A percentile compares a stretch with the other conserved stretches of the same genome.
These are phyloP conservation scores for Drosophila murphyi DNA, from an alignment of 1,140 invertebrate species.

Conservation along the genomic window DNA sequence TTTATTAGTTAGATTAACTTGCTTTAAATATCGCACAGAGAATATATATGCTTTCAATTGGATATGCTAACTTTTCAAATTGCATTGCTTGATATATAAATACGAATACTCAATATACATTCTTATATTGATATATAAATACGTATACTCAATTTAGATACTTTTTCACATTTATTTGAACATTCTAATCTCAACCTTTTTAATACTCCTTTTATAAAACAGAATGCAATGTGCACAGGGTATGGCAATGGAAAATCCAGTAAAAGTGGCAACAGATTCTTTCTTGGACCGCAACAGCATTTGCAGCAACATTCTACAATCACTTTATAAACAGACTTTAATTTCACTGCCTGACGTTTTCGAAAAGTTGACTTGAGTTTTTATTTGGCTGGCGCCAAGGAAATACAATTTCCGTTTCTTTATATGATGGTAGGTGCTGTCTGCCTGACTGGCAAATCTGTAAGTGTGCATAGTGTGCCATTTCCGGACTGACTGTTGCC, in stretches of 20 bases:
- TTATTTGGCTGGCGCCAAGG: conserved; percentile 38
- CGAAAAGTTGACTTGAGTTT: conserved; percentile 29
- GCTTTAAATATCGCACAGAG: no score
- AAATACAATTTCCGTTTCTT: conserved; percentile 72
- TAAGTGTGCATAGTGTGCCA: conserved; percentile 9
- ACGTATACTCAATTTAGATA: no score
- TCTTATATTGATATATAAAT: no score
- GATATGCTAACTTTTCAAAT: no score
- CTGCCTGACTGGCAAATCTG: neutral
- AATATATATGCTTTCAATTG: no score
- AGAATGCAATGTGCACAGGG: neutral
- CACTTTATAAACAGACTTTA: conserved; percentile 79
- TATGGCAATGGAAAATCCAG: conserved; percentile 3
- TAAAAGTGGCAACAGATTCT: conserved; percentile 35
- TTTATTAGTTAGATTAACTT: no score
- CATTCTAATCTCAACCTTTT: neutral
- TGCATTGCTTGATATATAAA: no score
- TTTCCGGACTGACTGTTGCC: conserved; percentile 27
- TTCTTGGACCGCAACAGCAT: conserved; percentile 27
- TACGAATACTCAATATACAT: no score
- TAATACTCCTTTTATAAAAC: neutral
- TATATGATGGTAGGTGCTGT: conserved; percentile 42
- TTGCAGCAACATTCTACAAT: conserved; percentile 55
- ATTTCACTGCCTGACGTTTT: conserved; percentile 48
- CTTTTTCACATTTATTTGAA: no score